Evolutionary conservation across 2,797 vertebrate species (phyloP).

Genomic region (Nyctalus aviator): DNA sequence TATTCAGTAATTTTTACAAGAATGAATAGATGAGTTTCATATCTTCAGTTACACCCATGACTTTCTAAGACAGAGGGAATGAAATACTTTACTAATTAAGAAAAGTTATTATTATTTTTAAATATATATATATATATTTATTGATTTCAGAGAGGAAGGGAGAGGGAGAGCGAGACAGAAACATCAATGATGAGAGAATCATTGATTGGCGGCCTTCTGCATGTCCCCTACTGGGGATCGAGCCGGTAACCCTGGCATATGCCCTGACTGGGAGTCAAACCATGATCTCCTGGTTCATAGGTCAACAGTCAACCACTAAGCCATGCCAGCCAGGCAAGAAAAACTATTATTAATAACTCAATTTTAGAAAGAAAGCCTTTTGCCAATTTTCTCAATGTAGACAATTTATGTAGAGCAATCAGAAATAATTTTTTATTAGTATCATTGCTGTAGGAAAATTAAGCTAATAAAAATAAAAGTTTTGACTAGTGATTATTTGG

Average conservation of each 20-base stretch:
- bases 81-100: not conserved
- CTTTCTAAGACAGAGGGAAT: constrained; percentile 20
- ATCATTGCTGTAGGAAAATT: not conserved
- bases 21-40: not conserved
- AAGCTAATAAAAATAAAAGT: constrained; percentile 32
- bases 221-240: no score
- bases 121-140: no score
- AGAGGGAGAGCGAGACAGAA: no score
- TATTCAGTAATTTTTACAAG: constrained; percentile 1
- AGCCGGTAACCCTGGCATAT: no score
- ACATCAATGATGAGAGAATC: no score
- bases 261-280: no score
- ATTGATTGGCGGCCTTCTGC: no score
- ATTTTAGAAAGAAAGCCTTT: not conserved
- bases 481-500: not conserved
- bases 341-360: not conserved
- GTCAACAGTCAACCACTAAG: no score
- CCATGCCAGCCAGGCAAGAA: not conserved
- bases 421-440: not conserved
- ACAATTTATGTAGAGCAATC: not conserved
- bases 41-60: not conserved
- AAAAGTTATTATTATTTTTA: not conserved
- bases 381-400: constrained; percentile 31
- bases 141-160: no score
- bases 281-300: no score